phyloP scores from a whole-genome alignment of 2,113 vertebrate species.

The Tupaia tana region DNA sequence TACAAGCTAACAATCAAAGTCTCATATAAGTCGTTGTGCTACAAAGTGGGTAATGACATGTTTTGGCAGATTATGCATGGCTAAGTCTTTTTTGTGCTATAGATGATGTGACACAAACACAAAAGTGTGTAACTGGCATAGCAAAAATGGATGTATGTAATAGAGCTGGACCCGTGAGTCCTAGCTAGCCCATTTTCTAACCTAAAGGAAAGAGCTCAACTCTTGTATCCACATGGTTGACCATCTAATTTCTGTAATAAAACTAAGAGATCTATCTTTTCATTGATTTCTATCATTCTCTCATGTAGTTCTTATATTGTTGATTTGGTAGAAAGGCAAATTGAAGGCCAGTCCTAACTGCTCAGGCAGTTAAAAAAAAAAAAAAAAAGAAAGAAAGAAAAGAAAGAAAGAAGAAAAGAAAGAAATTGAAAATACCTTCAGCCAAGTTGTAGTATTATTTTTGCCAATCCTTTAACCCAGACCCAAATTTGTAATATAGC shows the following conservation, averaged over 20 bases:
- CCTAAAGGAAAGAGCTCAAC: neutral
- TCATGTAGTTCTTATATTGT: neutral
- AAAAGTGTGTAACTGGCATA: neutral
- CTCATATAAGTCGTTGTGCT: neutral
- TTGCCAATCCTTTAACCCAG: neutral
- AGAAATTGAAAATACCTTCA: neutral
- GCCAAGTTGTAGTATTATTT: neutral
- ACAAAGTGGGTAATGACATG: neutral
- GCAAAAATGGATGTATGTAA: neutral
- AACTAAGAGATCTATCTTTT: neutral
- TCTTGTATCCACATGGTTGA: neutral
- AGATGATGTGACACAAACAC: neutral
- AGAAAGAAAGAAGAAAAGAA: no score
- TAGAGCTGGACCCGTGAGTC: neutral
- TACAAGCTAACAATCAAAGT: constrained; percentile 55
- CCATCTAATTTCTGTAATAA: neutral
- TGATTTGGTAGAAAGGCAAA: constrained; percentile 17
- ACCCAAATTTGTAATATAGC: neutral
- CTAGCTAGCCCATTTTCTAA: neutral
- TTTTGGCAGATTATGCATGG: neutral
- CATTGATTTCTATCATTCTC: neutral
- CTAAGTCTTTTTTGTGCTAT: neutral
- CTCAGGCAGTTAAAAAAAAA: no score
- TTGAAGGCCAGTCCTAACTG: no score
- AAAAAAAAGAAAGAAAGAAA: no score